These are phyloP conservation scores for Lacerta bilineata DNA, from an alignment of 2,797 vertebrate species.

Conservation along the genomic window DNA sequence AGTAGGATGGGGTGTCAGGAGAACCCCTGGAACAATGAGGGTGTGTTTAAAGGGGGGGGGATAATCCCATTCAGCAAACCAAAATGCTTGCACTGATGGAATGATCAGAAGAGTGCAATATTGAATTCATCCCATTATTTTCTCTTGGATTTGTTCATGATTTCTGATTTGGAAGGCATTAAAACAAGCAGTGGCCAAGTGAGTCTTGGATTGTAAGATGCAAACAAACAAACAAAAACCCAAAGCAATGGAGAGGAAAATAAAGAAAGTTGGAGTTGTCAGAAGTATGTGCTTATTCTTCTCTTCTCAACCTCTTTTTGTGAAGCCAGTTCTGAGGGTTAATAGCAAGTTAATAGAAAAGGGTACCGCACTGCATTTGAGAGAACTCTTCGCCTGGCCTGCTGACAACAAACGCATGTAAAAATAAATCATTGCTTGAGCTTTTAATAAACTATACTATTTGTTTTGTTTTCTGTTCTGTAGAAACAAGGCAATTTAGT, in stretches of 20 bases:
- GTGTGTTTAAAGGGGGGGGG: too few relatives aligned
- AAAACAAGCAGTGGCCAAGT: not conserved
- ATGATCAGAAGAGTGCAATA: too few relatives aligned
- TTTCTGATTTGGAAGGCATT: not conserved
- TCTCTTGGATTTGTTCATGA: not conserved
- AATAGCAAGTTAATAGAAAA: conserved; percentile 6
- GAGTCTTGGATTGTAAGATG: not conserved
- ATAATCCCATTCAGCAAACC: not conserved
- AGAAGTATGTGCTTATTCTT: not conserved
- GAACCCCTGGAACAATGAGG: too few relatives aligned
- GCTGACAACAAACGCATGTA: conserved; percentile 23
- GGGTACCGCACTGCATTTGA: accelerated
- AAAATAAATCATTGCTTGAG: conserved; percentile 21
- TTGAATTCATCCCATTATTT: not conserved
- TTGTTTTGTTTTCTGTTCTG: conserved; percentile 32
- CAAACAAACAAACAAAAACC: not conserved
- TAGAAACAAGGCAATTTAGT: conserved; percentile 38
- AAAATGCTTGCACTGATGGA: not conserved
- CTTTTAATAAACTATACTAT: conserved; percentile 38
- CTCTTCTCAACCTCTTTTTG: not conserved
- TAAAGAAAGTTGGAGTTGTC: not conserved
- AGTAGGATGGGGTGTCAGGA: too few relatives aligned
- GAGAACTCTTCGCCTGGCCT: conserved; percentile 31
- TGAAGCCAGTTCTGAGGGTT: not conserved
- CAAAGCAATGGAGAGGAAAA: not conserved